Percentiles rank a stretch among this genome's conserved stretches.
Evolutionary conservation across 2,888 invertebrate genomes (phyloP).

Genomic region (Lamproptera curius): DNA sequence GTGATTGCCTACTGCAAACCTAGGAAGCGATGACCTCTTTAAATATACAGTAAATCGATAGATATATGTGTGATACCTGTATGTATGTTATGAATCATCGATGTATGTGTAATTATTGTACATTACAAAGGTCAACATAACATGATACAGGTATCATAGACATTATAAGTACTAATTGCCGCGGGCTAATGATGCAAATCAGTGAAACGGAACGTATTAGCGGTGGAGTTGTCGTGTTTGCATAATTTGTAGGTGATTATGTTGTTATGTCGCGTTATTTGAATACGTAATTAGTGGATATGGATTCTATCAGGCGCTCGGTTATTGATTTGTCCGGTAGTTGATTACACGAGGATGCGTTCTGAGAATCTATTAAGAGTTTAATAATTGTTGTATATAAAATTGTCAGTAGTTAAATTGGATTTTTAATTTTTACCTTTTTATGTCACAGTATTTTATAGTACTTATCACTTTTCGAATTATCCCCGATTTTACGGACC

Average conservation of each 20-base stretch:
- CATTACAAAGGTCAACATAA: background rate
- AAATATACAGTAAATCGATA: too few relatives aligned
- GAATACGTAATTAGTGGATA: conserved; percentile 16
- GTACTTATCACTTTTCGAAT: too few relatives aligned
- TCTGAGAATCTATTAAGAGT: too few relatives aligned
- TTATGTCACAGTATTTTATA: too few relatives aligned
- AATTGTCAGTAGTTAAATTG: too few relatives aligned
- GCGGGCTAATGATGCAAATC: conserved; percentile 40
- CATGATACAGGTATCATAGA: conserved; percentile 12
- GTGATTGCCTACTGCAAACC: background rate
- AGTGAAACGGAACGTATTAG: conserved; percentile 42
- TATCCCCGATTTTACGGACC: too few relatives aligned
- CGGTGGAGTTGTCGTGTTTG: conserved; percentile 31
- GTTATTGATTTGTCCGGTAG: conserved; percentile 2
- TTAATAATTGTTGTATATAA: too few relatives aligned
- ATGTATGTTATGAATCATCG: too few relatives aligned
- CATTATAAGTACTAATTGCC: conserved; percentile 25
- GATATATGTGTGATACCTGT: too few relatives aligned
- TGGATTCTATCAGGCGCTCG: background rate
- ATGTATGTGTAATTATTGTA: too few relatives aligned
- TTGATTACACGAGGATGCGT: conserved; percentile 2
- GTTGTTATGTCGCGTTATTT: conserved; percentile 23
- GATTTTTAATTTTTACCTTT: too few relatives aligned
- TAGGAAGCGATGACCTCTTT: background rate
- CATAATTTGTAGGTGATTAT: conserved; percentile 32